Conservation (phyloP, 2,113 vertebrate species). For the Montifringilla adamsi region DNA sequence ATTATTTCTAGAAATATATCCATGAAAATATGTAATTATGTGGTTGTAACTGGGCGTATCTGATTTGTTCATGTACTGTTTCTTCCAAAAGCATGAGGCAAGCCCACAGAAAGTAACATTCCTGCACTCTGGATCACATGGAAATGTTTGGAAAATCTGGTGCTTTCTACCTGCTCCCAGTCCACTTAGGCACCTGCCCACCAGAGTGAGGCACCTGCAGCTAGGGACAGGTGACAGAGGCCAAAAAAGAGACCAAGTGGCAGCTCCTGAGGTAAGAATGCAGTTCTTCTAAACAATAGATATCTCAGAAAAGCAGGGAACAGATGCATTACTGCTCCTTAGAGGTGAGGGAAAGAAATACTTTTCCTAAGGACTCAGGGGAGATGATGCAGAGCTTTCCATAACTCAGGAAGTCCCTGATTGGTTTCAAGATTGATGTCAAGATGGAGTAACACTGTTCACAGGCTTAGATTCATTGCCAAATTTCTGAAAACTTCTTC, state of each 20-base stretch:
- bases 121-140: neutral
- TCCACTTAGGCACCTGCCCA: neutral
- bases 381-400: neutral
- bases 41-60: neutral
- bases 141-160: neutral
- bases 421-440: neutral
- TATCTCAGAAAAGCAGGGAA: neutral
- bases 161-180: neutral
- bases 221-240: neutral
- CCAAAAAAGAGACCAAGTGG: neutral
- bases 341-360: neutral
- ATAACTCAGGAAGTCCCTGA: accelerated
- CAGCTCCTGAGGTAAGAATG: neutral
- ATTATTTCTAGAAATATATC: neutral
- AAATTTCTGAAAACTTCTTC: neutral
- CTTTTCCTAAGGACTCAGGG: neutral
- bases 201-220: neutral
- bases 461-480: neutral
- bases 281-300: neutral
- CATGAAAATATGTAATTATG: neutral
- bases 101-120: neutral
- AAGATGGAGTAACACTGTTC: neutral
- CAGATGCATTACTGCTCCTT: neutral
- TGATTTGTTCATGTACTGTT: neutral
- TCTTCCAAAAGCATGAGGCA: neutral